Base-by-base conservation (phyloP, 2,113 vertebrate genomes). In the Rhinoptilus africanus region DNA sequence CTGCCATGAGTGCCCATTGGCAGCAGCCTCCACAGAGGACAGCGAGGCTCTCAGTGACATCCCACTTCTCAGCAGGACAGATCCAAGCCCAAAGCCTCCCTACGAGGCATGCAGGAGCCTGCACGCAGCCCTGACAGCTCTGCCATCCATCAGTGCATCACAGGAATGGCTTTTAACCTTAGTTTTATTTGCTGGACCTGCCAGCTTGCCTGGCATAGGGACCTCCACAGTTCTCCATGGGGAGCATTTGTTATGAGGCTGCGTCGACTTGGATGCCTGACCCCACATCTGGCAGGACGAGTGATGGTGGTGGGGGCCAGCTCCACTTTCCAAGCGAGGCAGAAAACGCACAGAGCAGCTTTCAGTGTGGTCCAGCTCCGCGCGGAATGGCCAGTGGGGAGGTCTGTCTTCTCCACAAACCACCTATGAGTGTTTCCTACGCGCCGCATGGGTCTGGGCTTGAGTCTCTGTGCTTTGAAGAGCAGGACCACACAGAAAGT, bases 401-500 rank as follows among this genome's bases (percentile, higher is more conserved):
- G 81, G n/a, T 51, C 95, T 80, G 67, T 62, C 41, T 27, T 91
- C 92, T 78, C 41, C 4, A 64, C 54, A 53, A 80, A 79, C 94
- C 57, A 88, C 59, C 48, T 86, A 50, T 0, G 3, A 69, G n/a
- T 4, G 1, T 82, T 95, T 78, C 66, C 92, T 92, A 23, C 0
- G 4, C 68, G 4, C 66, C 2, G 8, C 51, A 24, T 53, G 78
- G 45, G 5, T 18, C 64, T 74, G 75, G 84, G 28, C 37, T 77
- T 63, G 39, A 59, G 32, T 72, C 78, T 83, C 21, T 1, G 1
- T 39, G 23, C 88, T 83, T 92, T 59, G 96, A 97, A 82, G 54
- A 9, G 88, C 63, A 76, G 88, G 96, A 92, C 96, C 96, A 97
- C 97, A 92, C 97, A 97, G 60, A 47, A 56, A 90, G 92, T 35